Evolutionary conservation across 2,113 vertebrate species (phyloP), one percentile per base, ranked within the genome.

Genomic region (Nematolebias whitei): DNA sequence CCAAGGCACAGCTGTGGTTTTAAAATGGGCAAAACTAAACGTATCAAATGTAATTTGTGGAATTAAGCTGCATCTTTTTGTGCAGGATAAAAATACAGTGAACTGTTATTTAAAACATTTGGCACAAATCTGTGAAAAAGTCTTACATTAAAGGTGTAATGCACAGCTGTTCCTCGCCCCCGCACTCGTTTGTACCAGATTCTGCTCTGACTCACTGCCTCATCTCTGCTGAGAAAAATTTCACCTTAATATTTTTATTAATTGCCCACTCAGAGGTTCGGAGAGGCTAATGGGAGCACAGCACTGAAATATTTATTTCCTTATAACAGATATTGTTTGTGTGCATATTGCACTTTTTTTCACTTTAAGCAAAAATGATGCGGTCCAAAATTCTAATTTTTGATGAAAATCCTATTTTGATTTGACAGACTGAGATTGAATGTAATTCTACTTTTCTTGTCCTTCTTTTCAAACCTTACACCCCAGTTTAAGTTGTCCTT

Each of bases 131-230:
- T 55, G 57, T 58, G 29, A 16, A 24, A 14, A 58, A 19, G 38
- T 54, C 48, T 61, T 16, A 35, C 9, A 39, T 59, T 26, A 11
- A 77, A 77, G 53, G 70, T 78, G 70, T 56, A 14, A 68, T 48
- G 39, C n/a, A 47, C 44, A 68, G 13, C 59, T 52, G 40, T 59
- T 32, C 18, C 16, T 61, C 62, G 59, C 51, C n/a, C 47, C 54
- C 12, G 3, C 20, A 18, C 43, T 59, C 3, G 7, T 75, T 63
- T 62, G 48, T 69, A 15, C 4, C 0, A 5, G 18, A 68, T 74
- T 49, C 15, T 19, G 19, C 51, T 58, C 56, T 55, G 67, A 52
- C 47, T 55, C 13, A 22, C 19, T 32, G 35, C 51, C 48, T 69
- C 67, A 65, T 61, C 52, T 44, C 38, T 44, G 19, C 38, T 54